Evolutionary conservation across 2,797 vertebrate genomes (phyloP).

Genomic region (Dendrocincla fuliginosa): DNA sequence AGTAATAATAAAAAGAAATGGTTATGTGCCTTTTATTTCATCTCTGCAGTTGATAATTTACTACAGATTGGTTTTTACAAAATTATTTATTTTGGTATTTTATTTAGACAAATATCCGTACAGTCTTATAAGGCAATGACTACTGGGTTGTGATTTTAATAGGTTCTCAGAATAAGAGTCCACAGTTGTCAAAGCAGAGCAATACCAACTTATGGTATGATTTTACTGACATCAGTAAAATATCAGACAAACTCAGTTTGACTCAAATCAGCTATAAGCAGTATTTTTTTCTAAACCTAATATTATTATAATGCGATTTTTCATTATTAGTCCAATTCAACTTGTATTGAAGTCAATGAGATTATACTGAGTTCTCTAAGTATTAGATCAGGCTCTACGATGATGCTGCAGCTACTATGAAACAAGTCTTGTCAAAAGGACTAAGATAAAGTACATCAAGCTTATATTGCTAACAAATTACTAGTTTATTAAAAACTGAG

Average conservation of each 20-base stretch:
- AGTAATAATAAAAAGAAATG: not conserved
- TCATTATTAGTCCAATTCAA: slow-evolving; percentile 69
- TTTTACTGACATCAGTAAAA: slow-evolving; percentile 67
- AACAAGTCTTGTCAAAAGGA: slow-evolving; percentile 42
- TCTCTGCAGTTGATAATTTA: not conserved
- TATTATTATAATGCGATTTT: slow-evolving; percentile 64
- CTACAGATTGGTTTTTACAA: not conserved
- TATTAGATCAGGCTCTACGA: slow-evolving; percentile 38
- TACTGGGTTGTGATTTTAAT: slow-evolving; percentile 43
- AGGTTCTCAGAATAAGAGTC: not conserved
- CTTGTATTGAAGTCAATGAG: slow-evolving; percentile 63
- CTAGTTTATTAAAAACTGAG: slow-evolving; percentile 31
- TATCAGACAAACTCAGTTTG: slow-evolving; percentile 58
- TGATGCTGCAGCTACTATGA: slow-evolving; percentile 28
- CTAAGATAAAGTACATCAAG: slow-evolving; percentile 20
- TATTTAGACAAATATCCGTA: slow-evolving; percentile 11
- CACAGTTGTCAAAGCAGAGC: slow-evolving; percentile 43
- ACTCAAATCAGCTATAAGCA: slow-evolving; percentile 69
- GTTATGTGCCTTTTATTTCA: not conserved
- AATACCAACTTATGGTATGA: slow-evolving; percentile 50
- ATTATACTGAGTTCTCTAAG: slow-evolving; percentile 57
- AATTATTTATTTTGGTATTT: not conserved
- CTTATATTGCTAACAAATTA: slow-evolving; percentile 27
- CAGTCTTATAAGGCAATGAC: not conserved
- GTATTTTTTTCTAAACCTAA: slow-evolving; percentile 60